Percentiles rank a stretch among this genome's conserved stretches.
Conservation (phyloP, 2,888 invertebrate genomes). For the Chironomus riparius region DNA sequence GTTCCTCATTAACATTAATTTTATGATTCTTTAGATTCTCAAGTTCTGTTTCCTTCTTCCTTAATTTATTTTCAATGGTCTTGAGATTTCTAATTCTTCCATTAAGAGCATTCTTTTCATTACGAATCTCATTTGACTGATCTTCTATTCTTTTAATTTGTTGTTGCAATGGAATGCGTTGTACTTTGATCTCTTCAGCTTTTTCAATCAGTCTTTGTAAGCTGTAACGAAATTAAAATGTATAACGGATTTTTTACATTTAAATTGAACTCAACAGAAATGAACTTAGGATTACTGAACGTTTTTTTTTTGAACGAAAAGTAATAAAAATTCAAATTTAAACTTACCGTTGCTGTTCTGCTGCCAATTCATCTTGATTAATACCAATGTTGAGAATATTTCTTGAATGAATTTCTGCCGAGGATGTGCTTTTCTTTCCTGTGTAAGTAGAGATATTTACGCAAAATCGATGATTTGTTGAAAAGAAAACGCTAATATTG, state of each 20-base stretch:
- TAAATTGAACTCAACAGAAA: not conserved
- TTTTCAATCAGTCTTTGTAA: not conserved
- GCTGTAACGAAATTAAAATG: not conserved
- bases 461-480: slow-evolving; percentile 50
- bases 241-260: not conserved
- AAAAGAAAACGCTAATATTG: slow-evolving; percentile 52
- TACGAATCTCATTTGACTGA: slow-evolving; percentile 33
- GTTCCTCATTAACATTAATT: slow-evolving; percentile 35
- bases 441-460: slow-evolving; percentile 57
- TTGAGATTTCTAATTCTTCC: slow-evolving; percentile 31
- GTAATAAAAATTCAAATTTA: not conserved
- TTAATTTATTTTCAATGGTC: slow-evolving; percentile 30
- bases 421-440: slow-evolving; percentile 50
- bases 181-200: not conserved
- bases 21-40: slow-evolving; percentile 29
- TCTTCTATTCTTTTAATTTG: slow-evolving; percentile 33
- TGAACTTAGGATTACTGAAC: not conserved
- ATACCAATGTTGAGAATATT: slow-evolving; percentile 50
- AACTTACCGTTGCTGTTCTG: slow-evolving; percentile 25
- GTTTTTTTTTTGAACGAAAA: slow-evolving; percentile 13
- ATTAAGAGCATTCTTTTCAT: slow-evolving; percentile 36
- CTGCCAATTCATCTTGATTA: slow-evolving; percentile 46
- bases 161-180: slow-evolving; percentile 29
- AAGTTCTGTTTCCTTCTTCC: slow-evolving; percentile 29
- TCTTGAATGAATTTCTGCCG: slow-evolving; percentile 46